These are phyloP conservation scores for Baryphthengus martii DNA, from an alignment of 2,113 vertebrate species.

Conservation along the genomic window DNA sequence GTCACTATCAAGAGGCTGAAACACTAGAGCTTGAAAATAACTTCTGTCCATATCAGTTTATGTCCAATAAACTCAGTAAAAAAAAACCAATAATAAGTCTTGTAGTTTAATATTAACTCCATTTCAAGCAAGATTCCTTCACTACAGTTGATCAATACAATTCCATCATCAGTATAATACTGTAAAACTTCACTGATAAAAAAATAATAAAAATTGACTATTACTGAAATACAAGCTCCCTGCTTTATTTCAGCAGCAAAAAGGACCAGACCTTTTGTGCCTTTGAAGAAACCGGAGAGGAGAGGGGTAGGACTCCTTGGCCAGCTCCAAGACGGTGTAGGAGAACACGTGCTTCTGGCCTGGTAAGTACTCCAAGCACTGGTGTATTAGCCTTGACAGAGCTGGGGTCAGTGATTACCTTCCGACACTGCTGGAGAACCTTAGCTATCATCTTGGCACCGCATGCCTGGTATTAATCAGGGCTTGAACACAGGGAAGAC, in stretches of 20 bases:
- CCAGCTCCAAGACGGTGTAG: neutral
- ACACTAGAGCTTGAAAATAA: neutral
- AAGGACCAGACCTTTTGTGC: neutral
- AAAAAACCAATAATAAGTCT: neutral
- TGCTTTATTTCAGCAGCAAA: neutral
- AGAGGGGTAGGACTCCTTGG: neutral
- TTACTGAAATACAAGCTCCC: neutral
- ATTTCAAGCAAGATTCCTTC: neutral
- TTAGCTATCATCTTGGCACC: neutral
- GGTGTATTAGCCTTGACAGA: neutral
- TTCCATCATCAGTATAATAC: neutral
- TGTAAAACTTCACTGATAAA: neutral
- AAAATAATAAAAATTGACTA: neutral
- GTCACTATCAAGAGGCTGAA: neutral
- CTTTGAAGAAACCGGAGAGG: neutral
- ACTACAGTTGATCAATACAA: neutral
- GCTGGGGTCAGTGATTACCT: neutral
- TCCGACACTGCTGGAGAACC: neutral
- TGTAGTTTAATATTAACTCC: neutral
- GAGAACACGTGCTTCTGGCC: neutral
- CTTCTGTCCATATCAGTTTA: no score
- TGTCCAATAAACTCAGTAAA: neutral
- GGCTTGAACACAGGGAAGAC: neutral
- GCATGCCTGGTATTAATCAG: neutral
- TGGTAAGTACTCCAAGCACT: neutral